Conservation (phyloP, 37 sponge, comb jelly and placozoan genomes). For the Spongilla lacustris region DNA sequence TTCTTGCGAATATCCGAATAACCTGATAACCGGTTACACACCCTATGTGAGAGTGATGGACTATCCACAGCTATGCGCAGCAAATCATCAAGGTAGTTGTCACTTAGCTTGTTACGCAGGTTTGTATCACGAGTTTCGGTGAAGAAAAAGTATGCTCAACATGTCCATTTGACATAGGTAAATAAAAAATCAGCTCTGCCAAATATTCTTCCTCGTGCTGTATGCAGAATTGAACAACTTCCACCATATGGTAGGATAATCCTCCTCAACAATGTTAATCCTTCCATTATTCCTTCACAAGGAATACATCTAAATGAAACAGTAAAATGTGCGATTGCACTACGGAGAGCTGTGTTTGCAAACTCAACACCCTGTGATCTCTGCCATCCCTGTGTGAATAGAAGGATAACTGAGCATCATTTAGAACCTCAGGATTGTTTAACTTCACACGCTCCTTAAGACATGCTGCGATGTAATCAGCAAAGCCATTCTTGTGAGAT, state of each 20-base stretch:
- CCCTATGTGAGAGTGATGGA: slow-evolving; percentile 40
- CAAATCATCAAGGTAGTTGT: slow-evolving; percentile 37
- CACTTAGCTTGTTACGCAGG: slow-evolving; percentile 19
- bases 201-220: slow-evolving; percentile 51
- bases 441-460: slow-evolving; percentile 20
- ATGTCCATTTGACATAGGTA: slow-evolving; percentile 73
- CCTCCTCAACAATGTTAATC: slow-evolving; percentile 61
- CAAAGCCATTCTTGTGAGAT: background rate
- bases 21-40: too few relatives aligned
- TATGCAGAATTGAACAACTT: slow-evolving; percentile 66
- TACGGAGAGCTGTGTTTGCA: slow-evolving; percentile 49
- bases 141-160: slow-evolving; percentile 62
- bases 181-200: slow-evolving; percentile 54
- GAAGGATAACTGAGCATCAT: slow-evolving; percentile 45
- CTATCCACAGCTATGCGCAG: slow-evolving; percentile 42
- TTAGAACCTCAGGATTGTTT: slow-evolving; percentile 40
- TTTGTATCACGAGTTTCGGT: slow-evolving; percentile 57
- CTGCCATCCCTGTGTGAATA: slow-evolving; percentile 81
- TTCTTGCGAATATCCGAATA: too few relatives aligned
- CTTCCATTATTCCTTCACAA: slow-evolving; percentile 70
- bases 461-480: slow-evolving; percentile 2
- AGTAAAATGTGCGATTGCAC: slow-evolving; percentile 19
- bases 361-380: slow-evolving; percentile 23
- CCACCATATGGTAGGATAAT: slow-evolving; percentile 57
- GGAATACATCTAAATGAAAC: slow-evolving; percentile 20